These are phyloP conservation scores for Amblyornis subalaris DNA, from an alignment of 2,113 vertebrate genomes.

Conservation along the genomic window DNA sequence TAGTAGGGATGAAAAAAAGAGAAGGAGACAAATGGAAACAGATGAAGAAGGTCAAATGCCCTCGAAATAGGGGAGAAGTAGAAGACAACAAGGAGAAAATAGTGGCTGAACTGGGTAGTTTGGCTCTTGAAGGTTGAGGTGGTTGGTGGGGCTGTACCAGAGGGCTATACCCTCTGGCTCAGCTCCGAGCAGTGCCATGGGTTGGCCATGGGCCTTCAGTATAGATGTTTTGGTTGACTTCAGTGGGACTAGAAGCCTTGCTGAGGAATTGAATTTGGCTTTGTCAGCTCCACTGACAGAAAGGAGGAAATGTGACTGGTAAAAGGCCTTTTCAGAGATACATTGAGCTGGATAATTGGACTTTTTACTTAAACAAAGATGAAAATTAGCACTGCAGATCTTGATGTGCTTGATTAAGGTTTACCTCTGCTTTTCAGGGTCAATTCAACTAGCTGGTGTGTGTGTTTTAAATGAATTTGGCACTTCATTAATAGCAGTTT, in stretches of 20 bases:
- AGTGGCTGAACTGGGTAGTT: background rate
- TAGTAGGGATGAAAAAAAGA: background rate
- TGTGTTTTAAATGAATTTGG: background rate
- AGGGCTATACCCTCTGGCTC: background rate
- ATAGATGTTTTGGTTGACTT: background rate
- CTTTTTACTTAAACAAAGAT: background rate
- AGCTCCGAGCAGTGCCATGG: accelerated
- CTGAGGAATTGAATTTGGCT: background rate
- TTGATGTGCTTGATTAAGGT: background rate
- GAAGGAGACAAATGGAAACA: background rate
- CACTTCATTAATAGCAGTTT: background rate
- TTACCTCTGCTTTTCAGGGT: background rate
- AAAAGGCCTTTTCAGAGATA: background rate
- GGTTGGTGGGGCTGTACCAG: accelerated
- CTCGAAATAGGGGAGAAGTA: background rate
- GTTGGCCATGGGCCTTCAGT: background rate
- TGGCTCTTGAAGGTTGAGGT: background rate
- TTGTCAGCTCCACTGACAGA: background rate
- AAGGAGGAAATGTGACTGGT: background rate
- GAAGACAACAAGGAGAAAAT: background rate
- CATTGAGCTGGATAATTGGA: background rate
- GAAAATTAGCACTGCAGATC: background rate
- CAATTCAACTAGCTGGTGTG: background rate
- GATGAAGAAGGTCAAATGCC: background rate
- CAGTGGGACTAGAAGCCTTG: background rate